Base-by-base conservation (phyloP, 2,888 invertebrate species). In the Ormyrus rosae region DNA sequence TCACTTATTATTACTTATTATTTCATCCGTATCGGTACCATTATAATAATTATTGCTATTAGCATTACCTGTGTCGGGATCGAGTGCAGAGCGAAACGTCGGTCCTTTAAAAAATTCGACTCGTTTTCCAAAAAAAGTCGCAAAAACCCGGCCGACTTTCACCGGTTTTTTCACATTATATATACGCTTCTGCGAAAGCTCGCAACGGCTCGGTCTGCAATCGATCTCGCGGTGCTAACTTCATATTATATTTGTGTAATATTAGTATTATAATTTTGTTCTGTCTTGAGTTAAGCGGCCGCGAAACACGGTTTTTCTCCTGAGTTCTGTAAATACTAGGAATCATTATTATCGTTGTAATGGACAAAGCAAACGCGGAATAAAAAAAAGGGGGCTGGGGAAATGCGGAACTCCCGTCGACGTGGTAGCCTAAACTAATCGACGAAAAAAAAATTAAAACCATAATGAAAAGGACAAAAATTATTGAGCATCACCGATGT, bases 221-320 rank as follows among this genome's bases (percentile, higher is more conserved):
- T 78, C 61, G 68, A 81, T 78, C 68, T 56, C 63, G 58, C 34
- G 74, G 70, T 76, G 58, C 11, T 67, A 53, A 74, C 45, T 85
- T 83, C 80, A 82, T 84, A 85, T 85, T 84, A 85, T 86, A 86
- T 85, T 85, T 87, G 86, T 87, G 86, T 87, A 87, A 86, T 87
- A 87, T 84, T 87, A 86, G 85, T 85, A 84, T 86, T 87, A 86
- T 84, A 81, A 84, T 84, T 79, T 76, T 76, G 51, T 76, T 81
- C 71, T 72, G 45, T 74, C 56, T 34, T 83, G 83, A 83, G 76
- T 85, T 85, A 81, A 81, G 83, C 82, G 84, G 79, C 81, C 82
- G 84, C 78, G 10, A 63, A 60, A 69, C 50, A 67, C 70, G 81
- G 78, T 78, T 34, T 34, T 34, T 84, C 81, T 85, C 76, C 79